Conservation (phyloP, 2,888 invertebrate species). For the Crepidodera aurea region DNA sequence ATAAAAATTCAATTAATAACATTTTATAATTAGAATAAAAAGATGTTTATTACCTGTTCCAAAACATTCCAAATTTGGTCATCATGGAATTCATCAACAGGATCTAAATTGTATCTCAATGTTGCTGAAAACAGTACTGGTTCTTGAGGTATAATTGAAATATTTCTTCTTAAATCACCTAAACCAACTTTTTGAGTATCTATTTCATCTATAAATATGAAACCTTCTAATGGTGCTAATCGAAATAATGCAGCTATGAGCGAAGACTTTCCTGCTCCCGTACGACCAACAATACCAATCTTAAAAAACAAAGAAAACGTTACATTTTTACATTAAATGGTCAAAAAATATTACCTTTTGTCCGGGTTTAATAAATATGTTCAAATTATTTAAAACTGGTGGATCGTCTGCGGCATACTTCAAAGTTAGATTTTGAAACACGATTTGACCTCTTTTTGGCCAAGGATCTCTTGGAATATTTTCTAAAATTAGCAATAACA, state of each 20-base stretch:
- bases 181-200: slow-evolving; percentile 76
- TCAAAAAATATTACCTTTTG: slow-evolving; percentile 67
- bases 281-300: slow-evolving; percentile 87
- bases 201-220: slow-evolving; percentile 78
- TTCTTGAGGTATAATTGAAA: slow-evolving; percentile 94
- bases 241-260: slow-evolving; percentile 85
- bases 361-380: slow-evolving; percentile 68
- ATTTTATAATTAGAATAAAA: not conserved
- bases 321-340: not conserved
- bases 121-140: slow-evolving; percentile 86
- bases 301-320: slow-evolving; percentile 60
- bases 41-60: slow-evolving; percentile 63
- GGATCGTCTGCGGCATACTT: slow-evolving; percentile 69
- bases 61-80: slow-evolving; percentile 79
- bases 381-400: slow-evolving; percentile 73
- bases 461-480: slow-evolving; percentile 65
- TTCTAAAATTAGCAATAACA: too few species aligned
- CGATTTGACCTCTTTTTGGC: slow-evolving; percentile 69
- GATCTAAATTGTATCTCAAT: slow-evolving; percentile 85
- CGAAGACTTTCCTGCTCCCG: slow-evolving; percentile 89
- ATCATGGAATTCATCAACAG: slow-evolving; percentile 78
- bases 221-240: slow-evolving; percentile 79
- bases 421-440: slow-evolving; percentile 69
- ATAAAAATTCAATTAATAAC: not conserved
- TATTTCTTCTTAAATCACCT: slow-evolving; percentile 78